A percentile compares a stretch with the other conserved stretches of the same genome.
phyloP scores from a whole-genome alignment of 2,888 invertebrate species.

The Smittia aterrima region DNA sequence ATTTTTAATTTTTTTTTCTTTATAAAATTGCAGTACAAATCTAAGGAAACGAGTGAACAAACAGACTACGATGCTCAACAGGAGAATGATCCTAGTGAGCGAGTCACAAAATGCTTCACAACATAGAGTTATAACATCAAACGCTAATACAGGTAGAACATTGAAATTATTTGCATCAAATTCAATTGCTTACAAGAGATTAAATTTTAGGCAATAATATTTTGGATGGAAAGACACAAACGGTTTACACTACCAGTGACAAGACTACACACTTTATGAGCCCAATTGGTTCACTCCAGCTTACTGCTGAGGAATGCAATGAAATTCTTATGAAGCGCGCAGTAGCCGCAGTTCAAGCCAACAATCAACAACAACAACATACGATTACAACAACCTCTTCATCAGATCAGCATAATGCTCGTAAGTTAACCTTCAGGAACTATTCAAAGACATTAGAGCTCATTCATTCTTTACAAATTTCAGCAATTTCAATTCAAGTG shows the following conservation, averaged over 20 bases:
- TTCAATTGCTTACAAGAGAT: not conserved
- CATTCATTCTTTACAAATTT: not conserved
- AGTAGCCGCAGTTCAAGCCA: conserved; percentile 63
- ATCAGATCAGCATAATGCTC: conserved; percentile 52
- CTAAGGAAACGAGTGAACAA: not conserved
- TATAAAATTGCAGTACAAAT: not conserved
- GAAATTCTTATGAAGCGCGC: conserved; percentile 75
- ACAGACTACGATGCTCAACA: conserved; percentile 19
- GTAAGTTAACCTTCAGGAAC: conserved; percentile 42
- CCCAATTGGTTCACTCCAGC: conserved; percentile 68
- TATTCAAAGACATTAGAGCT: not conserved
- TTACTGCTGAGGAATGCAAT: conserved; percentile 75
- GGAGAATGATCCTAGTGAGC: conserved; percentile 33
- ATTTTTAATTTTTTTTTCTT: not conserved
- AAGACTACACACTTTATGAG: conserved; percentile 63
- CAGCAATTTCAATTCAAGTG: conserved; percentile 55
- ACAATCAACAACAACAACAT: conserved; percentile 48
- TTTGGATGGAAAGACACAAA: conserved; percentile 54
- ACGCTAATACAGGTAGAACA: not conserved
- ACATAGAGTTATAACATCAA: conserved; percentile 38
- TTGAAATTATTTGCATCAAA: not conserved
- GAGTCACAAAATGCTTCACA: conserved; percentile 21
- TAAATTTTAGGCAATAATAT: conserved; percentile 49
- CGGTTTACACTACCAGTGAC: conserved; percentile 51
- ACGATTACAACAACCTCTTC: conserved; percentile 55